Base-by-base conservation (phyloP, 2,888 invertebrate species). In the Oeneis ivallda region DNA sequence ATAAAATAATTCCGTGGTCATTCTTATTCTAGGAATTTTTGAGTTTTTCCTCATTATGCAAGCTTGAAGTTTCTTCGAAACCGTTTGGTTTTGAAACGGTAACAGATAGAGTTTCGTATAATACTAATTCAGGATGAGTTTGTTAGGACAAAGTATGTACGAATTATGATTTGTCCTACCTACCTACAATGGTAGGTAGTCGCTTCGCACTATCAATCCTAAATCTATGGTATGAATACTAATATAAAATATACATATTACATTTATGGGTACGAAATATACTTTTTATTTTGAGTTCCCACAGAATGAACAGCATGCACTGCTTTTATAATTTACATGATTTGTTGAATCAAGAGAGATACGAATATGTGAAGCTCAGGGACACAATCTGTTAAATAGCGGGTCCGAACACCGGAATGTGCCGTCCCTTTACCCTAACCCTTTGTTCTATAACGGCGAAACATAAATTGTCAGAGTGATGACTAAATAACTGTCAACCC, bases 341-440 rank as follows among this genome's bases (percentile, higher is more conserved):
- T 43, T 43, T 43, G 43, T 43, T 57, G n/a, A 19, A 41, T 43
- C 2, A 54, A 54, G 17, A 37, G 53, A 53, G 34, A 50, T 50
- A 49, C 10, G 9, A 2, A n/a, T n/a, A n/a, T n/a, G n/a, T n/a
- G 4, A 11, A 50, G 13, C 54, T 37, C 54, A 47, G 47, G 6
- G 39, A n/a, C n/a, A 57, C 41, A 57, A 43, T 57, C 41, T 57
- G 56, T 43, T 45, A n/a, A 32, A 57, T 43, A 8, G 57, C 26
- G n/a, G 26, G 32, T n/a, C 57, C 43, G n/a, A 57, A 43, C 17
- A n/a, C 43, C 43, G 39, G 43, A 43, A 57, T 57, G 57, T 32
- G 26, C n/a, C 19, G 43, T 43, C 57, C 43, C 41, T 41, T 19
- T 39, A 15, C 39, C 57, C 9, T 37, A 54, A 37, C 17, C 43